phyloP scores from a whole-genome alignment of 2,797 vertebrate genomes.

The Synanceia verrucosa region DNA sequence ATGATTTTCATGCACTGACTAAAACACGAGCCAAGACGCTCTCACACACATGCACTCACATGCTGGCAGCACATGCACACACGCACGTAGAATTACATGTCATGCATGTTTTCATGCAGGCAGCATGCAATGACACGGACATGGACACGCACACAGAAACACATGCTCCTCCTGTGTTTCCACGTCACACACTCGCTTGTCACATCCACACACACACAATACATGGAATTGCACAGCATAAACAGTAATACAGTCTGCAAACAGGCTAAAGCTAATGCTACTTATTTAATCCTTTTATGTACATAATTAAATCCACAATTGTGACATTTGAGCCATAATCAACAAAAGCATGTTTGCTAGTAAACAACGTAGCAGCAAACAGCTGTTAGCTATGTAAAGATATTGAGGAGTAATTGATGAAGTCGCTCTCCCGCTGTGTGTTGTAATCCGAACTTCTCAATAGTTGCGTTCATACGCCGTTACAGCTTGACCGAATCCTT shows the following conservation, averaged over 20 bases:
- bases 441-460: too few species aligned
- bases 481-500: too few species aligned
- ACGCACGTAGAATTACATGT: conserved; percentile 52
- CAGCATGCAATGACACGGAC: conserved; percentile 46
- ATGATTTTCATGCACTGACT: conserved; percentile 69
- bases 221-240: background rate
- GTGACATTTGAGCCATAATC: background rate
- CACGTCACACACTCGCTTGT: conserved; percentile 22
- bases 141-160: conserved; percentile 40
- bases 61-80: conserved; percentile 24
- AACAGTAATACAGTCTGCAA: background rate
- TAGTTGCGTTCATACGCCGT: too few species aligned
- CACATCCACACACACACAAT: background rate
- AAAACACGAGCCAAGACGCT: conserved; percentile 45
- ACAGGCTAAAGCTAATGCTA: background rate
- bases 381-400: too few species aligned
- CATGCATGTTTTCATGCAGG: conserved; percentile 57
- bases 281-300: background rate
- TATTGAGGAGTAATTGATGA: too few species aligned
- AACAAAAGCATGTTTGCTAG: too few species aligned
- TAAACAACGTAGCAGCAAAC: too few species aligned
- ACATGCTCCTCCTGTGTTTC: conserved; percentile 7
- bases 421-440: too few species aligned
- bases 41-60: conserved; percentile 27
- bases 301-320: background rate